Percentiles rank a stretch among this genome's conserved stretches.
phyloP scores from a whole-genome alignment of 2,113 vertebrate species.

The Cyanoramphus novaezelandiae region DNA sequence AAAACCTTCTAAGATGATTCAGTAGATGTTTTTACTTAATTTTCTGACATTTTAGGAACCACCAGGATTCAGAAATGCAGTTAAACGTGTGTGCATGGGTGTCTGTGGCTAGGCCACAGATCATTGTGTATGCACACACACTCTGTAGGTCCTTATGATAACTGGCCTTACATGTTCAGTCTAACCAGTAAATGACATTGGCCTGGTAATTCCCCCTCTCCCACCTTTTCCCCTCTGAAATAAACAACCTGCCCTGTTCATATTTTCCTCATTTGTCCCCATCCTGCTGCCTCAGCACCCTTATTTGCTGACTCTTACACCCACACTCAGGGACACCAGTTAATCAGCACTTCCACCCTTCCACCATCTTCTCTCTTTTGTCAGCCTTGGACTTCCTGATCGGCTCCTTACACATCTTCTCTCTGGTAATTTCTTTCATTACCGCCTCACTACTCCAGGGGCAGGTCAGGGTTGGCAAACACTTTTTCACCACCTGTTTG shows the following conservation, averaged over 20 bases:
- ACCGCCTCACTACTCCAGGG: background rate
- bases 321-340: background rate
- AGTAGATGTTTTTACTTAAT: background rate
- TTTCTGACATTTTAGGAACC: background rate
- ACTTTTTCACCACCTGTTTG: background rate
- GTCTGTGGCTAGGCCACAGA: background rate
- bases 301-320: background rate
- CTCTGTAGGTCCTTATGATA: background rate
- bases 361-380: background rate
- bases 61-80: background rate
- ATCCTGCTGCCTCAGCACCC: background rate
- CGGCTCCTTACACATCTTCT: background rate
- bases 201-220: background rate
- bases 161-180: background rate
- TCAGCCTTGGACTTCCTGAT: fast-evolving
- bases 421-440: background rate
- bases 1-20: background rate
- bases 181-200: background rate
- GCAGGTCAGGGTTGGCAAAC: background rate
- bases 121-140: fast-evolving
- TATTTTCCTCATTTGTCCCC: background rate
- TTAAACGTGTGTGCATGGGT: background rate
- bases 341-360: background rate
- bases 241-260: background rate
- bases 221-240: background rate